A percentile compares a stretch with the other conserved stretches of the same genome.
These are phyloP conservation scores for Cathartes aura DNA, from an alignment of 2,113 vertebrate species.

Conservation along the genomic window DNA sequence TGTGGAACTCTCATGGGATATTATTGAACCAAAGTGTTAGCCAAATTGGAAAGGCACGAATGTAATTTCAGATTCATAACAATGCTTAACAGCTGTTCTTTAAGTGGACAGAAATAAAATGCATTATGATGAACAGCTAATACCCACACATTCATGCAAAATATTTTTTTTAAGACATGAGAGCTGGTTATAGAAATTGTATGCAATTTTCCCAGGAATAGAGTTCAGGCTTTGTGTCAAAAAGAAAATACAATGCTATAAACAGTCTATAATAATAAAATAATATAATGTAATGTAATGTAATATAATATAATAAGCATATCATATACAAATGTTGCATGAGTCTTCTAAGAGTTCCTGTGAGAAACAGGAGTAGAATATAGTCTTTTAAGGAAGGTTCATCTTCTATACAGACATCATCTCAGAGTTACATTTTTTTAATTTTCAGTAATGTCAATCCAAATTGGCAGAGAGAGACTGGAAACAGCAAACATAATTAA, in stretches of 20 bases:
- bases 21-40: neutral
- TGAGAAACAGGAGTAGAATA: neutral
- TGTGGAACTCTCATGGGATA: neutral
- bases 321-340: neutral
- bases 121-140: neutral
- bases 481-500: neutral
- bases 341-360: neutral
- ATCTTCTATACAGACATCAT: neutral
- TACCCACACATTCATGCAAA: neutral
- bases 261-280: neutral
- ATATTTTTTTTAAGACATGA: neutral
- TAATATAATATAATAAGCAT: neutral
- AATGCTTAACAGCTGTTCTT: neutral
- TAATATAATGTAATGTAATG: neutral
- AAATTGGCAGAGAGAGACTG: neutral
- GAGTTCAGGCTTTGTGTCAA: neutral
- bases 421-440: neutral
- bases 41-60: neutral
- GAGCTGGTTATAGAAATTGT: neutral
- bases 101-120: neutral
- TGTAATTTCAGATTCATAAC: neutral
- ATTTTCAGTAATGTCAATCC: neutral
- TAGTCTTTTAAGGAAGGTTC: neutral
- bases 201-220: neutral
- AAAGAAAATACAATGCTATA: neutral